A percentile compares a stretch with the other conserved stretches of the same genome.
Conservation (phyloP, 2,888 invertebrate species). For the Hydroisotoma schaefferi region DNA sequence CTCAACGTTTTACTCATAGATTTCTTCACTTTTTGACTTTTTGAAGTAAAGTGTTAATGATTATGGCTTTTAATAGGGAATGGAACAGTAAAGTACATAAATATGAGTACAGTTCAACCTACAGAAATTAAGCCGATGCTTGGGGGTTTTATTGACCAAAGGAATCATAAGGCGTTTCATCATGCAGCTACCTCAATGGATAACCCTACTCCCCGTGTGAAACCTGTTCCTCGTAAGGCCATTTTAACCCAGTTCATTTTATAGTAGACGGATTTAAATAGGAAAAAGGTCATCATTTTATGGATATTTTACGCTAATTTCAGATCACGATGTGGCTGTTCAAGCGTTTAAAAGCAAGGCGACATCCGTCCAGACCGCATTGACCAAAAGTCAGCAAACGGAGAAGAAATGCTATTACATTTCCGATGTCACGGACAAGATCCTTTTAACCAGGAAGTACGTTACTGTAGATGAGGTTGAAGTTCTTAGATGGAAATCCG, state of each 20-base stretch:
- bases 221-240: too few species aligned
- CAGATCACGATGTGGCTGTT: slow-evolving; percentile 1
- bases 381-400: slow-evolving; percentile 41
- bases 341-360: slow-evolving; percentile 33
- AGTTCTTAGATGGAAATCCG: neutral
- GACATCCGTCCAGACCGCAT: slow-evolving; percentile 28
- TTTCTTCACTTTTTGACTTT: too few species aligned
- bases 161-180: slow-evolving; percentile 68
- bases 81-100: slow-evolving; percentile 54
- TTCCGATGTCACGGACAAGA: slow-evolving; percentile 19
- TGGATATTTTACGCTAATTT: neutral
- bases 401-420: slow-evolving; percentile 37
- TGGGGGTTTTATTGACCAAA: slow-evolving; percentile 73
- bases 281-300: too few species aligned
- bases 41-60: neutral
- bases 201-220: neutral
- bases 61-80: too few species aligned
- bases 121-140: slow-evolving; percentile 69
- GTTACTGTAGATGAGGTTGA: slow-evolving; percentile 21
- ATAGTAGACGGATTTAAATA: too few species aligned
- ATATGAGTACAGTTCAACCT: slow-evolving; percentile 61
- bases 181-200: slow-evolving; percentile 78
- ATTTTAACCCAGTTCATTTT: too few species aligned
- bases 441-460: slow-evolving; percentile 29
- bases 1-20: too few species aligned